Conservation (phyloP, 1,140 invertebrate genomes). For the Sarcophaga peregrina region DNA sequence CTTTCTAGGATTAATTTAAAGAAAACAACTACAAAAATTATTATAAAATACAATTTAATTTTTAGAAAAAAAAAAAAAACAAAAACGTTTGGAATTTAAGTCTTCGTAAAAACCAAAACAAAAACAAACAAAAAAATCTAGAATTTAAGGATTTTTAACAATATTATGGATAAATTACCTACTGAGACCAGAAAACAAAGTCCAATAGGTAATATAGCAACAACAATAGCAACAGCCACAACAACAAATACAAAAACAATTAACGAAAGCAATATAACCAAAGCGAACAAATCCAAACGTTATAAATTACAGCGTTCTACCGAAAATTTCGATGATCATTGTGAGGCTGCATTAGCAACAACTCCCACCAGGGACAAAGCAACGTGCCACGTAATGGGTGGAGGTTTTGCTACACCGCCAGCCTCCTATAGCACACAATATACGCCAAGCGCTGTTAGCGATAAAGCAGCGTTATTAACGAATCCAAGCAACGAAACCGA, state of each 20-base stretch:
- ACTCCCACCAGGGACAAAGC: neutral
- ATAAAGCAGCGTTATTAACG: constrained; percentile 10
- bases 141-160: neutral
- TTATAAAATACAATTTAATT: neutral
- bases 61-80: neutral
- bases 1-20: constrained; percentile 30
- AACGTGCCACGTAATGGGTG: constrained; percentile 63
- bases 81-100: neutral
- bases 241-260: neutral
- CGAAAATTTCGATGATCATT: constrained; percentile 29
- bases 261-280: neutral
- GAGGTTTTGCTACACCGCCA: constrained; percentile 60
- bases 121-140: neutral
- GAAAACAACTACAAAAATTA: too few relatives aligned
- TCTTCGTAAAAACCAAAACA: constrained; percentile 2
- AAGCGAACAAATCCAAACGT: neutral
- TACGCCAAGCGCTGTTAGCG: constrained; percentile 1
- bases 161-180: constrained; percentile 21
- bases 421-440: constrained; percentile 40
- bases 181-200: neutral
- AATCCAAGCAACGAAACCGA: constrained; percentile 19
- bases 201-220: neutral
- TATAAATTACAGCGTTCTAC: constrained; percentile 14
- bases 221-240: neutral
- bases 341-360: neutral